Evolutionary conservation across 1,140 invertebrate species (phyloP).

Genomic region (Armadillidium nasatum): DNA sequence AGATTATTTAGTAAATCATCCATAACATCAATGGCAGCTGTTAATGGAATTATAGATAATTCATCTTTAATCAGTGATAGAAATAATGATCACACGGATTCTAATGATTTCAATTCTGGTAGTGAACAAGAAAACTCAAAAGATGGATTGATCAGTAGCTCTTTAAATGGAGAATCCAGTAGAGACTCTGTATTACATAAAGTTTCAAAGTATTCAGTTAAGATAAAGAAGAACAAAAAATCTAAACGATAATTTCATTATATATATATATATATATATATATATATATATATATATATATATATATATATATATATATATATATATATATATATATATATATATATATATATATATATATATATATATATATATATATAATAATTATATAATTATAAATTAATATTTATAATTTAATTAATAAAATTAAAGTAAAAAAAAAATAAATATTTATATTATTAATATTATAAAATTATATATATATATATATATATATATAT

Average conservation of each 20-base stretch:
- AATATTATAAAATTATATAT: too few species aligned
- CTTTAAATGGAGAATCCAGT: conserved; percentile 40
- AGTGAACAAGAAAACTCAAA: conserved; percentile 58
- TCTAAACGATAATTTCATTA: conserved; percentile 46
- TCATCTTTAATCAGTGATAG: neutral
- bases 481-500: too few species aligned
- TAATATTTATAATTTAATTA: too few species aligned
- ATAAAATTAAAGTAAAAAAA: too few species aligned
- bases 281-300: too few species aligned
- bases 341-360: too few species aligned
- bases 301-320: too few species aligned
- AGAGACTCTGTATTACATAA: conserved; percentile 50
- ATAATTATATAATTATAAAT: too few species aligned
- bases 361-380: too few species aligned
- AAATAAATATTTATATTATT: too few species aligned
- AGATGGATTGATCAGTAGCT: conserved; percentile 35
- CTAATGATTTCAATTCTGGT: conserved; percentile 67
- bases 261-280: neutral
- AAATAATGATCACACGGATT: conserved; percentile 59
- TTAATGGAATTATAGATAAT: conserved; percentile 41
- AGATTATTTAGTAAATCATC: conserved; percentile 96
- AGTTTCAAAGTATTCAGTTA: conserved; percentile 51
- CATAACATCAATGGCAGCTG: conserved; percentile 92
- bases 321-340: too few species aligned
- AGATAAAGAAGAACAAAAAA: conserved; percentile 52